Base-by-base conservation (phyloP, 2,113 vertebrate genomes). In the Pelobates fuscus region DNA sequence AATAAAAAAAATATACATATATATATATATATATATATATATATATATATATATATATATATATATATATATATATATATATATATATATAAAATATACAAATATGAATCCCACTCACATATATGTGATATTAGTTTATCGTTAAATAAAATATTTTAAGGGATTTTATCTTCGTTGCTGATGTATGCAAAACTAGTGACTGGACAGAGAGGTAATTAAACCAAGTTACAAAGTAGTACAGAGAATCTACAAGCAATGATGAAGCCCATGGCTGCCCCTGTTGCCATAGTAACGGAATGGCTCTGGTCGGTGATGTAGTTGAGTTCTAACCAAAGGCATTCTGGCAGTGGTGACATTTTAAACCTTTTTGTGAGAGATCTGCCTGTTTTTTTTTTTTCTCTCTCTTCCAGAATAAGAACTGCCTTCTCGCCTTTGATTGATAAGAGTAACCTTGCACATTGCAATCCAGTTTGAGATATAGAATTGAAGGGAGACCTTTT, bases 281-380 rank as follows among this genome's bases (percentile, higher is more conserved):
- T 91, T 89, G 83, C 84, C 85, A 90, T 85, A 84, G 85, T 83
- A 88, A 86, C 82, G 72, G 32, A 10, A 78, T 77, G 80, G 77
- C 71, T 76, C 62, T 65, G 20, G 72, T 64, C 64, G 78, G 44
- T 80, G 77, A 82, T 78, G 76, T 72, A 41, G 67, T 69, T 67
- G 60, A 74, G 61, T 43, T 57, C 65, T 52, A 64, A 76, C 73
- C 74, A 80, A 83, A 85, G 78, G 79, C 75, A 55, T 86, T 77
- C 77, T 63, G 54, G 71, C 82, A 77, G 71, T 72, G 77, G 71
- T 78, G 72, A 80, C 64, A 79, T 84, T 69, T 82, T 60, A 82
- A 82, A 79, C 66, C 49, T 80, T 70, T 59, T 64, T 49, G 49
- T 57, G 68, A 27, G 54, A 24, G 37, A 43, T 12, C 52, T 24